Base-by-base conservation (phyloP, 2,113 vertebrate species). In the Indicator indicator region DNA sequence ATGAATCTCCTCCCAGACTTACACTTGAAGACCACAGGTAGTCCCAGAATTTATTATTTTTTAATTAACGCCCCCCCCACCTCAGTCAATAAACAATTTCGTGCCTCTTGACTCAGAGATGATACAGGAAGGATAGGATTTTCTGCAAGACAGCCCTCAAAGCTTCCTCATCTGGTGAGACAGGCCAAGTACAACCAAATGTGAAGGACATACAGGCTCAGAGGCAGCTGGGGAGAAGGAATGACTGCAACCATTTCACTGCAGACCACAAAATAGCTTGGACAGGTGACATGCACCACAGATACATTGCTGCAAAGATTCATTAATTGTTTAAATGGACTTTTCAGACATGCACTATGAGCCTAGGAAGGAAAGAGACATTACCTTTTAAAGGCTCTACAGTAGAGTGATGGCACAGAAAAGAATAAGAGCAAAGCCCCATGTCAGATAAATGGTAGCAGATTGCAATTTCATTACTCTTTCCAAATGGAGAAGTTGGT, bases 321-420 rank as follows among this genome's bases (percentile, higher is more conserved):
- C 24, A 73, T 65, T 85, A 85, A 42, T 83, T 88, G 59, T 88
- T 96, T 44, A 93, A 88, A 93, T 48, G 17, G 73, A 60, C 48
- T 90, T 86, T 74, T 83, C 73, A 83, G 59, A 78, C 38, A 74
- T 3, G 8, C 32, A 46, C 19, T 58, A 54, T 26, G 20, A 68
- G 14, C 67, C 30, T 71, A 80, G 42, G 15, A 63, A 71, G 23
- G 48, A 70, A 86, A 77, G 52, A 86, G 18, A 40, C 2, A 15
- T 32, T 70, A 60, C 14, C 18, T 81, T 78, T 71, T 46, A 83
- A 90, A 63, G 21, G 46, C 62, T 76, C 0, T 54, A 79, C 40
- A 15, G 63, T 2, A 69, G 48, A 72, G 0, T 30, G 58, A 79
- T 65, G 33, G 50, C 48, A 84, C 21, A 72, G 42, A 88, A 78